A percentile compares a stretch with the other conserved stretches of the same genome.
phyloP scores from a whole-genome alignment of 2,113 vertebrate genomes.

The Colius striatus region DNA sequence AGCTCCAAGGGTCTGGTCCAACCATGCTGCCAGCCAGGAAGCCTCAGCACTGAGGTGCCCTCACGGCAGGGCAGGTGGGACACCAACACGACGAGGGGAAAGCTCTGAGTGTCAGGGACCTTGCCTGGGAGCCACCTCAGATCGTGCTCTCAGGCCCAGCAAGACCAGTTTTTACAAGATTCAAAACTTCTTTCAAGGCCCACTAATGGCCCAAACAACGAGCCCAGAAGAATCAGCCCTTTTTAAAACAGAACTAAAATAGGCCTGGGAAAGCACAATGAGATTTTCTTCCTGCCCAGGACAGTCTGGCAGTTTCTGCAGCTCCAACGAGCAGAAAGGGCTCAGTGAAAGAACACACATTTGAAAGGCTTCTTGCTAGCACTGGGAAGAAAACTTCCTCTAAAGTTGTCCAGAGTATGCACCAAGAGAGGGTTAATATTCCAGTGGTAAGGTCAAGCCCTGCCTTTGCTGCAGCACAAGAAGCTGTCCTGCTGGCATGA shows the following conservation, averaged over 20 bases:
- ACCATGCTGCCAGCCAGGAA: neutral
- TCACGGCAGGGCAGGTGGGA: neutral
- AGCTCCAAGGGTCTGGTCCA: neutral
- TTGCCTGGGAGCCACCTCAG: neutral
- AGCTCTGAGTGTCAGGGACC: neutral
- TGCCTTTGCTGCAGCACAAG: neutral
- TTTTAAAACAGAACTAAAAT: neutral
- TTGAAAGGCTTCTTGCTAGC: neutral
- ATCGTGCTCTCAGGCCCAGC: neutral
- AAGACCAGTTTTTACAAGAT: neutral
- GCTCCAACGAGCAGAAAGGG: neutral
- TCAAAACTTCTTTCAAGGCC: neutral
- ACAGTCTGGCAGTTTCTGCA: neutral
- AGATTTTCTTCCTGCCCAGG: neutral
- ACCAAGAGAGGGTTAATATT: neutral
- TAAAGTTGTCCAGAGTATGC: neutral
- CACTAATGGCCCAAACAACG: neutral
- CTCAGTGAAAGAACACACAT: neutral
- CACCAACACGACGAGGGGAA: neutral
- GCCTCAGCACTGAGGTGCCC: neutral
- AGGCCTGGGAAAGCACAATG: neutral
- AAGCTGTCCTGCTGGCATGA: slow-evolving; percentile 15
- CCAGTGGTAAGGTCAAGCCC: neutral
- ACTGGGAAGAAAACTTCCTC: neutral
- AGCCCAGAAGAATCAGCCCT: neutral